Conservation (phyloP, 2,797 vertebrate species). For the Brachymystax lenok region DNA sequence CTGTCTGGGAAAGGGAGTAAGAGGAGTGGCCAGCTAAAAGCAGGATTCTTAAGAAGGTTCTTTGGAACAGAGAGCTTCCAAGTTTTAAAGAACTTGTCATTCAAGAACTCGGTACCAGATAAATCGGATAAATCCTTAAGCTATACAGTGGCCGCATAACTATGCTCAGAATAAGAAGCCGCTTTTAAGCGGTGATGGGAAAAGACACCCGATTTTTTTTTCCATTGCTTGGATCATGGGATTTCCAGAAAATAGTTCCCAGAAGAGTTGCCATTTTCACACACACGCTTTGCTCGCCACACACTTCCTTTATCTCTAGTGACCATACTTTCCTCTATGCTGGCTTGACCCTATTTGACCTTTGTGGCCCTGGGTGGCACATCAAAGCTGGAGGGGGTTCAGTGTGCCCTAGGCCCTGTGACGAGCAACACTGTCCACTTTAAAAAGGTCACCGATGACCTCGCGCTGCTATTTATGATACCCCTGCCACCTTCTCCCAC, state of each 20-base stretch:
- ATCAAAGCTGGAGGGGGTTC: constrained; percentile 48
- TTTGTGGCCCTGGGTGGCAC: constrained; percentile 38
- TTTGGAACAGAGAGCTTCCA: no score
- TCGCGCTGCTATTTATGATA: constrained; percentile 66
- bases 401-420: constrained; percentile 33
- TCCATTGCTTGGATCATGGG: constrained; percentile 19
- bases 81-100: no score
- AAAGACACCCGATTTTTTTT: constrained; percentile 24
- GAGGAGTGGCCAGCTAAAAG: constrained; percentile 9
- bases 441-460: constrained; percentile 67
- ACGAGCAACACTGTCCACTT: constrained; percentile 57
- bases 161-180: no score
- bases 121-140: no score
- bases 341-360: constrained; percentile 44
- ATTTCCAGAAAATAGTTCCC: constrained; percentile 1
- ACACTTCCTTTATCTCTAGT: constrained; percentile 7
- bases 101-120: no score
- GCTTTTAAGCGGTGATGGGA: constrained; percentile 1
- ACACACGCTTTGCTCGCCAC: background rate
- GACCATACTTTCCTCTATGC: background rate
- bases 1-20: background rate
- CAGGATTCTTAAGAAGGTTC: no score
- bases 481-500: constrained; percentile 48
- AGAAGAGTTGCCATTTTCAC: constrained; percentile 33
- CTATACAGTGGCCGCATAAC: no score